Percentiles rank a stretch among this genome's conserved stretches.
These are phyloP conservation scores for Prorops nasuta DNA, from an alignment of 1,140 invertebrate species.

Conservation along the genomic window DNA sequence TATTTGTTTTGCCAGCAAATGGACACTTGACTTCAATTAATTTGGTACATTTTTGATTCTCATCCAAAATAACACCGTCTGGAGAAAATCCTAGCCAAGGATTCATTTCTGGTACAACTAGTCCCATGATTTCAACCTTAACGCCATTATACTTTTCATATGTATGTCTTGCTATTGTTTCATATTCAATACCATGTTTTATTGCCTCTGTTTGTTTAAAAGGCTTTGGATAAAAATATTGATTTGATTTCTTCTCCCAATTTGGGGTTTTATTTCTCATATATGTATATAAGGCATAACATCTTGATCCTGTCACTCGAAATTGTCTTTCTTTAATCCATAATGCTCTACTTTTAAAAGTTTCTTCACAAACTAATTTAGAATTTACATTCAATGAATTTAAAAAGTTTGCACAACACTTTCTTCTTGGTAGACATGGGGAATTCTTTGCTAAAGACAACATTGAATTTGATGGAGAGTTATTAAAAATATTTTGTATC, in stretches of 20 bases:
- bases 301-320: conserved; percentile 8
- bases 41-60: not conserved
- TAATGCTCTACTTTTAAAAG: not conserved
- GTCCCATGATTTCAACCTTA: not conserved
- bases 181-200: conserved; percentile 5
- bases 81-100: conserved; percentile 4
- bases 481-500: not conserved
- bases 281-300: conserved; percentile 10
- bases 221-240: conserved; percentile 4
- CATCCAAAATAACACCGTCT: conserved; percentile 1
- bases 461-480: not conserved
- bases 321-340: conserved; percentile 8
- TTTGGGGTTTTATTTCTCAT: conserved; percentile 7
- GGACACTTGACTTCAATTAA: conserved; percentile 5
- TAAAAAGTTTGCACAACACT: not conserved
- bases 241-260: conserved; percentile 8
- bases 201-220: not conserved
- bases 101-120: not conserved
- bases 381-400: not conserved
- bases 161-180: not conserved
- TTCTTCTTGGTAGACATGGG: not conserved
- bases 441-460: not conserved
- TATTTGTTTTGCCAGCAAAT: not conserved
- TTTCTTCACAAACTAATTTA: not conserved
- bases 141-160: not conserved